Base-by-base conservation (phyloP, 2,888 invertebrate genomes). In the Dicyrtoma fusca region DNA sequence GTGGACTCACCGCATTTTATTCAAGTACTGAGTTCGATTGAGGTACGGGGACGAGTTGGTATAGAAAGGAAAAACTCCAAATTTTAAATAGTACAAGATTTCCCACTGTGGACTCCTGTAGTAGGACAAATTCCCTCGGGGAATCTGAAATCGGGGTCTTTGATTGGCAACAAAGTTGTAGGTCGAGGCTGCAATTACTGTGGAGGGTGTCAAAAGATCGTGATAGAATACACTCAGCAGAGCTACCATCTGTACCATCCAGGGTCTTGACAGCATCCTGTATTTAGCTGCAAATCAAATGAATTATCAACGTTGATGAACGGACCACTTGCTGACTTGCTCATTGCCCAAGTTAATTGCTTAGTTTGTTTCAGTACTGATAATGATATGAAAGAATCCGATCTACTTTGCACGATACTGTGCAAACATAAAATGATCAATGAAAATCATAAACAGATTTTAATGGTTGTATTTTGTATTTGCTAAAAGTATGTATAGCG, bases 31-130 rank as follows among this genome's bases (percentile, higher is more conserved):
- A 23, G 74, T 64, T 51, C 71, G 49, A 44, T 74, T 70, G 47
- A 70, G 44, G 19, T 26, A 70, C 0, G 70, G 44, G 1, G 71
- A 70, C 10, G 74, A 66, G 21, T 34, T 51, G 42, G 73, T 71
- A 64, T 75, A 71, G 47, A 73, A 75, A 1, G 80, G 80, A 11
- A 78, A 75, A 6, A 62, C 57, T 34, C 77, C 77, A 55, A 77
- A 76, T 63, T 80, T 80, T 10, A 78, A 55, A 63, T 74, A 78
- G 49, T 80, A 80, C 11, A 78, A 57, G 1, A 78, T 72, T 72
- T 80, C 80, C 80, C 78, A 80, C 26, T 80, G 76, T 10, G 80
- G 80, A 49, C 73, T 76, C n/a, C 73, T 76, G 3, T 69, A 74
- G 11, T 76, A 75, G 19, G 79, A 68, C 14, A 72, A 45, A 53